Conservation (phyloP, 1,140 invertebrate species). For the Eciton burchellii region DNA sequence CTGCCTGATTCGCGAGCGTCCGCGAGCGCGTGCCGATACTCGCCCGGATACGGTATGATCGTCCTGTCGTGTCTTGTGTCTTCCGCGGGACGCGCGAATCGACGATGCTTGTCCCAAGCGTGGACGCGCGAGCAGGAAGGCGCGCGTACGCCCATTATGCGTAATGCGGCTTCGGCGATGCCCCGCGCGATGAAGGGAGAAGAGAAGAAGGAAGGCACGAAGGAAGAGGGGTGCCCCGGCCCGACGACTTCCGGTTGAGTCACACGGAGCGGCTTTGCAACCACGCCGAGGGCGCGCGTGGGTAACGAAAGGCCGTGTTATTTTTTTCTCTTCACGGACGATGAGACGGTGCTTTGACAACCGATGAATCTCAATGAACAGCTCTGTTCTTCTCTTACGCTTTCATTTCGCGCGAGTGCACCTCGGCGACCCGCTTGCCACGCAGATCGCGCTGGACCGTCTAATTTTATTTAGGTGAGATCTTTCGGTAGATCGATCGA, state of each 20-base stretch:
- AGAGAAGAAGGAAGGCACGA: slow-evolving; percentile 68
- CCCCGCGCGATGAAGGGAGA: slow-evolving; percentile 62
- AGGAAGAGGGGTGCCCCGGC: slow-evolving; percentile 73
- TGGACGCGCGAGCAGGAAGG: slow-evolving; percentile 63
- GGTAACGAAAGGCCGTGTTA: slow-evolving; percentile 63
- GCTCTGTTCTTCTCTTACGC: background rate
- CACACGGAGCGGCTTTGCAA: slow-evolving; percentile 64
- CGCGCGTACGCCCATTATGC: slow-evolving; percentile 73
- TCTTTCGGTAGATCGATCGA: background rate
- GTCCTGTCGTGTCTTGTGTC: slow-evolving; percentile 2
- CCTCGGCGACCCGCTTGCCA: background rate
- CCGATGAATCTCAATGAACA: slow-evolving; percentile 50
- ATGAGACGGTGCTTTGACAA: slow-evolving; percentile 37
- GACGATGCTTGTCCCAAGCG: background rate
- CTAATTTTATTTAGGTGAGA: background rate
- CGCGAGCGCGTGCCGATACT: slow-evolving; percentile 45
- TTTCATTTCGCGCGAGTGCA: slow-evolving; percentile 14
- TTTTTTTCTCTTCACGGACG: slow-evolving; percentile 49
- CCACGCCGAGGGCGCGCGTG: slow-evolving; percentile 65
- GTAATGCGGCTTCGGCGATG: slow-evolving; percentile 72
- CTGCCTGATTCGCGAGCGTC: slow-evolving; percentile 49
- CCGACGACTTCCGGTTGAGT: slow-evolving; percentile 72
- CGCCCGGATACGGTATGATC: slow-evolving; percentile 1
- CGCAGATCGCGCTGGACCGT: background rate
- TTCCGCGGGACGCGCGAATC: slow-evolving; percentile 4